Base-by-base conservation (phyloP, 2,113 vertebrate species). In the Lonchura striata region DNA sequence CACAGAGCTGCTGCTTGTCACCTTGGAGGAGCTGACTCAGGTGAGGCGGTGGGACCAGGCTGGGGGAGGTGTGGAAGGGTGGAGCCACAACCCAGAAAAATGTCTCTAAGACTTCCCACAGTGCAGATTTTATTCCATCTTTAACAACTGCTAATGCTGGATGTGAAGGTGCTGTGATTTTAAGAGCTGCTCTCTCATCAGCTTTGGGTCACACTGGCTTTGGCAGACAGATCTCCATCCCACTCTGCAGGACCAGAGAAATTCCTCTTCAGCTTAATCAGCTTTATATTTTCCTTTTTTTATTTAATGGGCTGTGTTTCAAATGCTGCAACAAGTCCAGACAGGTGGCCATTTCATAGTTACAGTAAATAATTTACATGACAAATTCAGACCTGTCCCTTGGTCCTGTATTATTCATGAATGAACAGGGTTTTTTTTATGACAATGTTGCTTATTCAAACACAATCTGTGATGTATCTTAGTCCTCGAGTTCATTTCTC, bases 311-410 rank as follows among this genome's bases (percentile, higher is more conserved):
- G 24, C 31, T 28, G 25, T 4, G 8, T 54, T 93, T 83, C 79
- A 86, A 66, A 66, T 27, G 12, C 24, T 60, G 79, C 85, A 8
- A 12, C 68, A 44, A 63, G 94, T 81, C 41, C 24, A 22, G 80
- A 53, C 82, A 90, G 93, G 93, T 90, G 71, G 56, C 76, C 10
- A 24, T 91, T 94, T 90, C 92, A 66, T 33, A 56, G 64, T 70
- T 63, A 22, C 42, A 56, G 90, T 95, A 86, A 95, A 96, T 94
- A 93, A 96, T 96, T 95, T 93, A 93, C 88, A 71, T 86, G 90
- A 94, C 92, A 93, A 96, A 96, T 93, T 83, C 82, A 88, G 82
- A 90, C 72, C 71, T 93, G 88, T 93, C 86, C 81, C 65, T 28
- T 20, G 64, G 71, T 71, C 79, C 75, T 93, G 71, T 81, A 90